These are phyloP conservation scores for Anguilla rostrata DNA, from an alignment of 2,113 vertebrate genomes.

Conservation along the genomic window DNA sequence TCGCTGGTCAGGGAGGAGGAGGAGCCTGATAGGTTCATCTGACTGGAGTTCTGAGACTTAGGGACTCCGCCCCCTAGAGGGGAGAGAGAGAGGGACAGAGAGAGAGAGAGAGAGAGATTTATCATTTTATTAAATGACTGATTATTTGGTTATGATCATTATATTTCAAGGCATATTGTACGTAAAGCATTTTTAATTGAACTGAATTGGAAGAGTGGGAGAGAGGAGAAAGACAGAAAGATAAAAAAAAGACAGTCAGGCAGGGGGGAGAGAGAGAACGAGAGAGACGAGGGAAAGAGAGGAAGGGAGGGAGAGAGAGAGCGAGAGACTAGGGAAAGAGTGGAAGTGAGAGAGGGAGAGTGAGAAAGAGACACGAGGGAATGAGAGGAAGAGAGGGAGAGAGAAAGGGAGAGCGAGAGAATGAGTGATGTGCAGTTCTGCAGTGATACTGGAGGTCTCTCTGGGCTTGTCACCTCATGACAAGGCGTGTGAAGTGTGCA, in stretches of 20 bases:
- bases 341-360: neutral
- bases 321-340: neutral
- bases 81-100: neutral
- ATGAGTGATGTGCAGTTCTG: neutral
- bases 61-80: slow-evolving; percentile 68
- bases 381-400: neutral
- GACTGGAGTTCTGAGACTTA: slow-evolving; percentile 77
- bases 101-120: neutral
- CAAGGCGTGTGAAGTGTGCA: neutral
- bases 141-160: no score
- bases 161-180: no score
- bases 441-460: neutral
- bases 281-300: neutral
- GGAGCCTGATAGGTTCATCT: slow-evolving; percentile 81
- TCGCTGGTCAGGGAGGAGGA: slow-evolving; percentile 84
- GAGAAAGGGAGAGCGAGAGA: neutral
- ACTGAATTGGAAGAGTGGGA: no score
- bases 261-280: neutral
- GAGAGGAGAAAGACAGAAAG: neutral
- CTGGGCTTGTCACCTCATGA: neutral
- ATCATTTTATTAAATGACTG: no score
- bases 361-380: neutral
- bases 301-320: neutral
- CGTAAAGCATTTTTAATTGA: no score
- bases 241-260: no score